These are phyloP conservation scores for Seira sanloemensis DNA, from an alignment of 2,888 invertebrate genomes.

Conservation along the genomic window DNA sequence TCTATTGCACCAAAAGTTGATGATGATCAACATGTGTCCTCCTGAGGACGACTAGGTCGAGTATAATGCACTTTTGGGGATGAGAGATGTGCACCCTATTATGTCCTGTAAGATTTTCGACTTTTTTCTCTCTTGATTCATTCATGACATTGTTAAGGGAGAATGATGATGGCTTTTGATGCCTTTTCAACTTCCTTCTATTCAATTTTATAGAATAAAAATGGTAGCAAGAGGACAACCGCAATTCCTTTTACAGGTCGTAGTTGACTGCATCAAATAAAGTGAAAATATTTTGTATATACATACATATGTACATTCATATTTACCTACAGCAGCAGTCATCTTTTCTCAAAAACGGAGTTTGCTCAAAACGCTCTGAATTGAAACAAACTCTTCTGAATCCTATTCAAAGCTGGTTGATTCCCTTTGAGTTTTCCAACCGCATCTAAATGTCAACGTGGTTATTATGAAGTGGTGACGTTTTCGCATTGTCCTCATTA, in stretches of 20 bases:
- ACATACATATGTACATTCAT: too few relatives aligned
- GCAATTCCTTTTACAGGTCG: slow-evolving; percentile 27
- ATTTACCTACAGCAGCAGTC: background rate
- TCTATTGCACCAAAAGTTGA: background rate
- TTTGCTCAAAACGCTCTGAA: background rate
- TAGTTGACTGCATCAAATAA: background rate
- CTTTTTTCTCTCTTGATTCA: slow-evolving; percentile 34
- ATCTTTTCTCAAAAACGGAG: background rate
- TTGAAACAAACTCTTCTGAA: background rate
- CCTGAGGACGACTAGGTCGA: background rate
- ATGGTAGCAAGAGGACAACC: slow-evolving; percentile 26
- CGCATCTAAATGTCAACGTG: background rate
- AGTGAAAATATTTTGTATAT: too few relatives aligned
- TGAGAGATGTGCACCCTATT: slow-evolving; percentile 57
- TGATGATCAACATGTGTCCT: slow-evolving; percentile 42
- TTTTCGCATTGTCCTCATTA: background rate
- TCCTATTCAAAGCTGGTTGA: background rate
- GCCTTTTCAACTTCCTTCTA: slow-evolving; percentile 44
- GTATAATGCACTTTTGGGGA: background rate
- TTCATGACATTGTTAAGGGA: slow-evolving; percentile 20
- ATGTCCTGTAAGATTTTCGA: slow-evolving; percentile 34
- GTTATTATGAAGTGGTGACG: background rate
- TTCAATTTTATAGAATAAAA: slow-evolving; percentile 30
- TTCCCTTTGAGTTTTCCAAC: background rate
- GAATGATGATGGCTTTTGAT: slow-evolving; percentile 31